Conservation (phyloP, 2,888 invertebrate genomes). For the Cryptus armator region DNA sequence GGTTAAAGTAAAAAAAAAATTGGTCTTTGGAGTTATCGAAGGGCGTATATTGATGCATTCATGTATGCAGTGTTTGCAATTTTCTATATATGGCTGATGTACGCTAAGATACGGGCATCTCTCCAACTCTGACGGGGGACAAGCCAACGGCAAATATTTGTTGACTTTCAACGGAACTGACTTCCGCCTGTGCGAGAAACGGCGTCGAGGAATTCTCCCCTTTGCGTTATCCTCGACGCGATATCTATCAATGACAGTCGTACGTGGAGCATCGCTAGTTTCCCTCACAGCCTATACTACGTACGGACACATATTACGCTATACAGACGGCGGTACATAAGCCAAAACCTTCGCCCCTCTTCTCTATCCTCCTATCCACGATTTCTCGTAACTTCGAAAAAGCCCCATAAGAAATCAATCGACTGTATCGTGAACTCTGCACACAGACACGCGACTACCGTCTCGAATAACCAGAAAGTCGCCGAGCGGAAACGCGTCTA, state of each 20-base stretch:
- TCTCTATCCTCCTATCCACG: background rate
- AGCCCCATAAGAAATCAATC: slow-evolving; percentile 63
- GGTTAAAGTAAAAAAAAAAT: background rate
- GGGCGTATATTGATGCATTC: background rate
- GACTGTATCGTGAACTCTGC: slow-evolving; percentile 27
- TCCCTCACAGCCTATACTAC: background rate
- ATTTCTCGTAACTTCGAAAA: slow-evolving; percentile 51
- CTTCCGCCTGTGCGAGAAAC: slow-evolving; percentile 18
- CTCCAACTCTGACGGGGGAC: background rate
- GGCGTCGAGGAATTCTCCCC: slow-evolving; percentile 7
- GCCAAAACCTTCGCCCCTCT: slow-evolving; percentile 22
- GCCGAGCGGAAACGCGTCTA: slow-evolving; percentile 46
- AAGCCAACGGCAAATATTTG: slow-evolving; percentile 63
- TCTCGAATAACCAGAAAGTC: slow-evolving; percentile 40
- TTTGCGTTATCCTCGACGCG: background rate
- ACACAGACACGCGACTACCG: background rate
- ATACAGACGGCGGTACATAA: background rate
- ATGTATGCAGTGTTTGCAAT: background rate
- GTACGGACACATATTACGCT: background rate
- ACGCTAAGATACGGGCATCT: background rate
- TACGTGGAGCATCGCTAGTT: background rate
- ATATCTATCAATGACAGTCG: slow-evolving; percentile 56
- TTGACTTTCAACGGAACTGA: slow-evolving; percentile 27
- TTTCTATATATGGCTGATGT: background rate
- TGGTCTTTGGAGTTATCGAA: background rate